Evolutionary conservation across 2,888 invertebrate genomes (phyloP), one percentile per base, ranked within the genome.

Genomic region (Drosophila monieri): DNA sequence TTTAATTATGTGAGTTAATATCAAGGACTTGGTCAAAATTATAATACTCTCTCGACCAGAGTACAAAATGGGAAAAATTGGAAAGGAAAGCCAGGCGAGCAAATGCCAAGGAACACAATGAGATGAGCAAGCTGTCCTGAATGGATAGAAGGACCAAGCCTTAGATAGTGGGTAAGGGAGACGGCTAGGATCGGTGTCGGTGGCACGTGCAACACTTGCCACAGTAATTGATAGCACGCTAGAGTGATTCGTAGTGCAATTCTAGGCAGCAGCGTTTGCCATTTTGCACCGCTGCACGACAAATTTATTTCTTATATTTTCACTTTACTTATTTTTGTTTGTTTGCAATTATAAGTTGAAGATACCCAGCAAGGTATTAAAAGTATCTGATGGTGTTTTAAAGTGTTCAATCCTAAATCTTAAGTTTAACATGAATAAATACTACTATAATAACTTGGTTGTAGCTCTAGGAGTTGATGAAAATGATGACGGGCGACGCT

Each of bases 151-250:
- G 47, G 37, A 14, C 30, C n/a, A 32, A 27, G 64, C 62, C 64
- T 51, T 15, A 10, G 27, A 21, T 23, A 51, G 70, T 27, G 56
- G 56, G 30, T 25, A 51, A 15, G 41, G 8, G 25, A 12, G 15
- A 44, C 15, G 60, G 66, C 52, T 66, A 37, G 68, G 60, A 60
- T 56, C 58, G 55, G 53, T 53, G 49, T 69, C 61, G 48, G 71
- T 77, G 76, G 76, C 80, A 80, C 86, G 83, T 84, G 88, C 88
- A 85, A 85, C 84, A 84, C 88, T 84, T 81, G 88, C 88, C 79
- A 77, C 77, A 85, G 84, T 84, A 84, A 84, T 84, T 84, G 84
- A 84, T 84, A 87, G 88, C 88, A 84, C 76, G 84, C 88, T 77
- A 81, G 88, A 84, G 65, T 85, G 88, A 85, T 84, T 84, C 80